Percentiles rank a stretch among this genome's conserved stretches.
Evolutionary conservation across 2,797 vertebrate species (phyloP).

Genomic region (Craterocephalus amniculus): DNA sequence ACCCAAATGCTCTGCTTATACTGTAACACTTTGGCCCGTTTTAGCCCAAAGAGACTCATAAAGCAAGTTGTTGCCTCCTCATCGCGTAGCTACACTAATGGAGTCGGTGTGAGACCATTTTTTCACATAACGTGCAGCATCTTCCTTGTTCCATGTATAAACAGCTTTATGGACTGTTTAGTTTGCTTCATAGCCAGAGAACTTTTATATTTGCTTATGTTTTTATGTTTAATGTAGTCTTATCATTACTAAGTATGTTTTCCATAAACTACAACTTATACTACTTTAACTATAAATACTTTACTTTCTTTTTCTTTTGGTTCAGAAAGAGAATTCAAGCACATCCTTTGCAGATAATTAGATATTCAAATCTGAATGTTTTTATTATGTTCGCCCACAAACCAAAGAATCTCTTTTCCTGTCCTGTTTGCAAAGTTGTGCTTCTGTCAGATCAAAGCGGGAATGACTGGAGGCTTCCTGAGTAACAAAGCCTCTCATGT

Average conservation of each 20-base stretch:
- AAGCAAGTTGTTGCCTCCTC: slow-evolving; percentile 53
- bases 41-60: slow-evolving; percentile 8
- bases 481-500: slow-evolving; percentile 31
- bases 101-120: slow-evolving; percentile 37
- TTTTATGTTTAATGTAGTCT: slow-evolving; percentile 40
- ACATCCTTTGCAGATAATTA: background rate
- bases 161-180: slow-evolving; percentile 11
- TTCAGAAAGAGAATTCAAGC: background rate
- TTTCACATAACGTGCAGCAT: slow-evolving; percentile 42
- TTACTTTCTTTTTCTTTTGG: background rate
- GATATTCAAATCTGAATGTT: background rate
- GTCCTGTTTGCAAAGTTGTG: background rate
- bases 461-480: slow-evolving; percentile 16
- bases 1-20: slow-evolving; percentile 43
- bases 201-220: slow-evolving; percentile 26
- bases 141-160: slow-evolving; percentile 10
- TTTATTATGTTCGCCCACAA: background rate
- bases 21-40: slow-evolving; percentile 8
- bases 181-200: slow-evolving; percentile 15
- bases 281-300: background rate
- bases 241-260: slow-evolving; percentile 9
- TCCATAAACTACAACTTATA: slow-evolving; percentile 19
- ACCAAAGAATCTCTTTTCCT: background rate
- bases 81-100: slow-evolving; percentile 39
- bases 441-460: slow-evolving; percentile 8